Conservation (phyloP, 2,888 invertebrate genomes). For the Meghimatium bilineatum region DNA sequence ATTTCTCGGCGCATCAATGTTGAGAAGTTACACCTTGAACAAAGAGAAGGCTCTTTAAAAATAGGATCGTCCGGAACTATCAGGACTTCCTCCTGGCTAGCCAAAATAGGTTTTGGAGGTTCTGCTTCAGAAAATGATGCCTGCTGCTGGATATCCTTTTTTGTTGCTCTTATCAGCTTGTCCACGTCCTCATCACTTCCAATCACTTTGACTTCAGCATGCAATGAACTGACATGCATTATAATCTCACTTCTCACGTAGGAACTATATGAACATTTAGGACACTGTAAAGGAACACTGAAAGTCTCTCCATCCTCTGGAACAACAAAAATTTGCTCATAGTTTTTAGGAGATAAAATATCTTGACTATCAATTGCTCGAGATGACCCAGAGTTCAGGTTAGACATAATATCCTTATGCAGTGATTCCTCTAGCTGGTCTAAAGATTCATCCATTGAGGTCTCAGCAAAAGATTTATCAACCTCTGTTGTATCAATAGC, state of each 20-base stretch:
- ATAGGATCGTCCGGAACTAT: conserved; percentile 55
- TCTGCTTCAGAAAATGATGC: background rate
- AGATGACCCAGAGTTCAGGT: conserved; percentile 1
- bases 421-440: conserved; percentile 44
- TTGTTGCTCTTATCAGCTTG: conserved; percentile 30
- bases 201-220: conserved; percentile 53
- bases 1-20: conserved; percentile 52
- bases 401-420: conserved; percentile 40
- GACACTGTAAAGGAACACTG: conserved; percentile 59
- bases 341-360: background rate
- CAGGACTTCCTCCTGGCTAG: conserved; percentile 51
- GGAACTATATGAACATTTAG: conserved; percentile 59
- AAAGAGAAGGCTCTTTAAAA: conserved; percentile 54
- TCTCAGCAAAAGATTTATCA: conserved; percentile 57
- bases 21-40: conserved; percentile 60
- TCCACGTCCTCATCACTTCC: conserved; percentile 49
- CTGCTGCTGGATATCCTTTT: conserved; percentile 20
- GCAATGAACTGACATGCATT: conserved; percentile 50
- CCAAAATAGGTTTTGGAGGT: conserved; percentile 21
- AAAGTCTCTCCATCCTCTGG: conserved; percentile 58
- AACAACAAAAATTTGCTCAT: conserved; percentile 52
- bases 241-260: conserved; percentile 51
- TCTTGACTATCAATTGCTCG: background rate
- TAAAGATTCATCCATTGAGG: conserved; percentile 53
- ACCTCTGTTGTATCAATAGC: conserved; percentile 54